These are phyloP conservation scores for Pantala flavescens DNA, from an alignment of 1,140 invertebrate genomes.

Conservation along the genomic window DNA sequence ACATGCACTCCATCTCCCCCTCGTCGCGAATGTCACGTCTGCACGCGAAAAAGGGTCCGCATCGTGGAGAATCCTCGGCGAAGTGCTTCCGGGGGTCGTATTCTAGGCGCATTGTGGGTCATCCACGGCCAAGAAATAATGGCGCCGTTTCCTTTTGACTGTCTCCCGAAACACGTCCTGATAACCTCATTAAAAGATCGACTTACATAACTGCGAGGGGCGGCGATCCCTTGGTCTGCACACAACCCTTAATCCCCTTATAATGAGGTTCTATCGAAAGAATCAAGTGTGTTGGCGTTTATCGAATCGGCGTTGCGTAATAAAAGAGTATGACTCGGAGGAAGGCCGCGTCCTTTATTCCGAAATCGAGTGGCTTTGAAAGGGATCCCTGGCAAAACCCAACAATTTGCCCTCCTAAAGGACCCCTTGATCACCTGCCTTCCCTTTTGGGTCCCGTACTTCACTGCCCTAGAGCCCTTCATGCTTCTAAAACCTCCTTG, in stretches of 20 bases:
- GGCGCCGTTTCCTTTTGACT: not conserved
- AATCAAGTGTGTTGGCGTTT: not conserved
- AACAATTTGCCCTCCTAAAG: constrained; percentile 9
- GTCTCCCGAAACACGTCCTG: not conserved
- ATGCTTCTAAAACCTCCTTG: not conserved
- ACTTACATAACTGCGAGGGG: constrained; percentile 3
- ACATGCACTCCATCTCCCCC: not conserved
- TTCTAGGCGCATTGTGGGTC: too few relatives aligned
- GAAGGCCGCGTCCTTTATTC: too few relatives aligned
- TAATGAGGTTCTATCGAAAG: constrained; percentile 9
- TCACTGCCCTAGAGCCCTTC: not conserved
- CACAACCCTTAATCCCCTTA: constrained; percentile 4
- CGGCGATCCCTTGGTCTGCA: not conserved
- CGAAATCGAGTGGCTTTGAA: not conserved
- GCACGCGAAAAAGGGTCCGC: not conserved
- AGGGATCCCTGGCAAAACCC: not conserved
- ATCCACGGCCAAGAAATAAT: not conserved
- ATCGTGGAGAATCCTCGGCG: too few relatives aligned
- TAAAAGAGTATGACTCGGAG: not conserved
- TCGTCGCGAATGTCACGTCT: not conserved
- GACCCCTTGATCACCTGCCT: not conserved
- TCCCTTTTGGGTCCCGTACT: not conserved
- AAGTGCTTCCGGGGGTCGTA: not conserved
- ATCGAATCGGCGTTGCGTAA: not conserved
- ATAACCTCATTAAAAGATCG: constrained; percentile 10